Base-by-base conservation (phyloP, 2,888 invertebrate species). In the Dynastes hyllus region DNA sequence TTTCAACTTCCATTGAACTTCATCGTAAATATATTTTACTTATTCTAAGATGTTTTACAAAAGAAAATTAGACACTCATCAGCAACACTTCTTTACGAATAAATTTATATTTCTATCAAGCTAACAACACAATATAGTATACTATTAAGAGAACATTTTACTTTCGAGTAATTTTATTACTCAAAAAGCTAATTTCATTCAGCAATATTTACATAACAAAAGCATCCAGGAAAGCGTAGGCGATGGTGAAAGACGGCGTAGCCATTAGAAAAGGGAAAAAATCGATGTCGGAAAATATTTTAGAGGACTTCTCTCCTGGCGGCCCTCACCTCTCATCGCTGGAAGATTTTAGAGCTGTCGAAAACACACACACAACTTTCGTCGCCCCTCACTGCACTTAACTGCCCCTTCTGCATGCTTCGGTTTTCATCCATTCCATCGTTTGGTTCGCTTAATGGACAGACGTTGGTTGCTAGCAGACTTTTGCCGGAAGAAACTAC, bases 351-450 rank as follows among this genome's bases (percentile, higher is more conserved):
- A 16, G 8, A 63, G 63, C 63, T 63, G 63, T 63, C 63, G 32
- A 63, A 63, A 63, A 63, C 63, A 63, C 13, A 55, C 63, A 61
- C 29, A 63, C 29, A 63, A 63, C 32, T 63, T 63, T 32, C 29
- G 29, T 29, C 27, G 32, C 63, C 29, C 11, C n/a, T 11, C 11
- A 1, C 29, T 63, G 13, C 63, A 13, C 32, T 29, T 11, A 6
- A 16, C 63, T 32, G 3, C 27, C 63, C 63, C 11, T 63, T 63
- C 16, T 8, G 16, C 22, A 8, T 22, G 22, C 55, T 58, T n/a
- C 55, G 9, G 16, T 22, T 22, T 67, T 40, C 40, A 37, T 37
- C 32, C 32, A 0, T 8, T n/a, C 6, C 16, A 37, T 67, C 66
- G 22, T 29, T 29, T 63, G 8, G 29, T 63, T 32, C 13, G 63